Base-by-base conservation (phyloP, 1,140 invertebrate genomes). In the Chelonus insularis region DNA sequence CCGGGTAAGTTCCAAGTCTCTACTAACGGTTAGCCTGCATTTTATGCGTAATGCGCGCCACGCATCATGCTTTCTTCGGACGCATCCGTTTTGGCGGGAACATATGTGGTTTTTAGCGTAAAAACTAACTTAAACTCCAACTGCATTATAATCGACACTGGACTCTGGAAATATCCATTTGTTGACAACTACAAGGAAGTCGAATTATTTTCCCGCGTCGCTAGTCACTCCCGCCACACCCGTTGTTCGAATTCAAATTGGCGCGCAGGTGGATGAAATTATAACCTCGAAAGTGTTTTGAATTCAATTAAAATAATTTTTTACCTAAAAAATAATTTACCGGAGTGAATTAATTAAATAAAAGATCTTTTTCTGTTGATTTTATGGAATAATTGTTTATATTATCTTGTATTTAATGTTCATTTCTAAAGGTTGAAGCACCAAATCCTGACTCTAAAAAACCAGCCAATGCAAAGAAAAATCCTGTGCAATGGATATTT, bases 401-500 rank as follows among this genome's bases (percentile, higher is more conserved):
- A 29, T 59, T 16, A 57, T 65, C 52, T 51, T 52, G 8, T 25
- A 62, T 32, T 8, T n/a, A 29, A 56, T 50, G 8, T 58, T 54
- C 14, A 20, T 67, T 73, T 78, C 68, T 63, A 55, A 78, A 92
- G 92, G 87, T 95, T 67, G 88, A 91, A 8, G 83, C 87, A 57
- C 88, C 89, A 4, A 85, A 86, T 14, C 82, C 86, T 60, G 87
- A 90, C 62, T 73, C 89, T 70, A 89, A 87, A 73, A 86, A 85
- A 65, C 86, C 87, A 20, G 77, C 76, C 1, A 77, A 72, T 64
- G 60, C 75, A 20, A 89, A 88, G 72, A 89, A 88, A 68, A 81
- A 80, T 45, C 83, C 86, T 54, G 81, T 87, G 7, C 89, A 94
- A 68, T 96, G 93, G 82, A 92, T 97, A 62, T 96, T 90, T 79